These are phyloP conservation scores for Sander vitreus DNA, from an alignment of 2,113 vertebrate species.

Conservation along the genomic window DNA sequence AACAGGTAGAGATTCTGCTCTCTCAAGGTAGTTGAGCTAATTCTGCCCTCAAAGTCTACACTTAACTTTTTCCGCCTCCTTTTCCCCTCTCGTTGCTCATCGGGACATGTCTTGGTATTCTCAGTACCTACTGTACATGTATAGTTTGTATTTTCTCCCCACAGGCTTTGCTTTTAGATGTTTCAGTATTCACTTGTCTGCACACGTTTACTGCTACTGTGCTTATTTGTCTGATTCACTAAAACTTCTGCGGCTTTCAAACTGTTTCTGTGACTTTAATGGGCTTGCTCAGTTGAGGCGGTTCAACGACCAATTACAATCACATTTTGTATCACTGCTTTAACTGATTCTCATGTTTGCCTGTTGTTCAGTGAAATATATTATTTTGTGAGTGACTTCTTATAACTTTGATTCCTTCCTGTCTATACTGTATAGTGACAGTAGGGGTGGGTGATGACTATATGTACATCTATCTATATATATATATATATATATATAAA, in stretches of 20 bases:
- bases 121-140: constrained; percentile 18
- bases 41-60: constrained; percentile 43
- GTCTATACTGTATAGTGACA: background rate
- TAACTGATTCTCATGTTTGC: constrained; percentile 34
- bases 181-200: constrained; percentile 37
- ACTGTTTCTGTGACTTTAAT: constrained; percentile 36
- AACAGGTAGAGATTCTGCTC: constrained; percentile 89
- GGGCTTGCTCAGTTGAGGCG: constrained; percentile 16
- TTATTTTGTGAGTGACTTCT: background rate
- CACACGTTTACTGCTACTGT: constrained; percentile 10
- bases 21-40: constrained; percentile 61
- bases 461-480: too few relatives aligned
- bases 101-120: constrained; percentile 30
- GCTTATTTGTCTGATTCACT: constrained; percentile 23
- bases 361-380: constrained; percentile 10
- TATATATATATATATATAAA: too few relatives aligned
- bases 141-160: background rate
- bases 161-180: constrained; percentile 41
- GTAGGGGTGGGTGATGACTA: constrained; percentile 18
- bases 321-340: constrained; percentile 30
- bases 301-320: constrained; percentile 1
- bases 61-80: constrained; percentile 35
- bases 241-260: constrained; percentile 29
- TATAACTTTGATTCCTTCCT: background rate
- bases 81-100: constrained; percentile 37